Evolutionary conservation across 1,140 invertebrate species (phyloP).

Genomic region (Lepidurus apus): DNA sequence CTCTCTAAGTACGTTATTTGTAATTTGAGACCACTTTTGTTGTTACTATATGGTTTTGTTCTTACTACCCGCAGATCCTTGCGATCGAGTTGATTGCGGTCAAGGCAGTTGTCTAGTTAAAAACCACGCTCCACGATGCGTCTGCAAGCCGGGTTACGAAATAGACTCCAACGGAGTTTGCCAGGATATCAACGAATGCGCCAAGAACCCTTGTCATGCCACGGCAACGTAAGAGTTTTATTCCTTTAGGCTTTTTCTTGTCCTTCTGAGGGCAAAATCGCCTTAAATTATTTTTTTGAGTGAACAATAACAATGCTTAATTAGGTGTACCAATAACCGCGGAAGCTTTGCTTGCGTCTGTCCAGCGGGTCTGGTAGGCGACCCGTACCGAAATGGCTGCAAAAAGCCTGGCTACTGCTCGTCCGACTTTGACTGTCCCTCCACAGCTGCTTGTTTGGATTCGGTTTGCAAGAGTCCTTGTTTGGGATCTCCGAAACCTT

Average conservation of each 20-base stretch:
- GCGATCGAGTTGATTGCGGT: conserved; percentile 41
- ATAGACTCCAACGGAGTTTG: conserved; percentile 60
- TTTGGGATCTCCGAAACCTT: conserved; percentile 47
- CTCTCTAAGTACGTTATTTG: conserved; percentile 27
- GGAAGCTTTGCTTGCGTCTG: conserved; percentile 71
- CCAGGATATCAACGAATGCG: conserved; percentile 75
- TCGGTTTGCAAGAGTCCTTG: conserved; percentile 76
- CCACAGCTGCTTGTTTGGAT: conserved; percentile 66
- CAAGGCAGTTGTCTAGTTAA: conserved; percentile 43
- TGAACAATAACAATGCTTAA: neutral
- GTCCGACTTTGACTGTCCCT: conserved; percentile 69
- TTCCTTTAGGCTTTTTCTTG: conserved; percentile 16
- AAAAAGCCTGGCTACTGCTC: conserved; percentile 72
- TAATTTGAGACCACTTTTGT: neutral
- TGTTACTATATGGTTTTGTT: conserved; percentile 24
- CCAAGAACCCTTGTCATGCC: conserved; percentile 64
- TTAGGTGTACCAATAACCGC: conserved; percentile 63
- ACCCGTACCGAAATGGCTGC: conserved; percentile 61
- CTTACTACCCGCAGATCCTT: conserved; percentile 39
- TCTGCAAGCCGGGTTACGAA: conserved; percentile 65
- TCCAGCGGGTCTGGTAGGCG: conserved; percentile 69
- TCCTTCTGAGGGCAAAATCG: neutral
- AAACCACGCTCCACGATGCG: conserved; percentile 45
- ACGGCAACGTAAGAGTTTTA: conserved; percentile 57
- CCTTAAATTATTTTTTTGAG: neutral